Evolutionary conservation across 2,113 vertebrate species (phyloP).

Genomic region (Excalfactoria chinensis): DNA sequence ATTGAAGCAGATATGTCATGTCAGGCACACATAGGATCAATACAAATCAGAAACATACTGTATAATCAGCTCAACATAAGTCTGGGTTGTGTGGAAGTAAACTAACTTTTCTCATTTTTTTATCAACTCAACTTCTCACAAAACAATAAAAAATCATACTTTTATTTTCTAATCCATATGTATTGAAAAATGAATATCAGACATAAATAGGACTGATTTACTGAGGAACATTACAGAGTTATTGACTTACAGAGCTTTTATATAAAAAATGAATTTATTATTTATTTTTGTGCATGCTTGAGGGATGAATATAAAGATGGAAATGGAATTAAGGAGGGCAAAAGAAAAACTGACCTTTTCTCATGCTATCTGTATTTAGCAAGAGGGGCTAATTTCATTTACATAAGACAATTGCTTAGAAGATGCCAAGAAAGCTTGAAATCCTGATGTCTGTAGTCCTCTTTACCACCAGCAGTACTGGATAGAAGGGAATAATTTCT

Average conservation of each 20-base stretch:
- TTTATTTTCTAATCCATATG: background rate
- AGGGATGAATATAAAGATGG: background rate
- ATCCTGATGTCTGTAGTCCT: background rate
- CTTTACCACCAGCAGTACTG: background rate
- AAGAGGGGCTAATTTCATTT: background rate
- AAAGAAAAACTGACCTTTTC: background rate
- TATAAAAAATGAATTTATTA: background rate
- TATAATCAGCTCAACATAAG: background rate
- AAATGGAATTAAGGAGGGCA: background rate
- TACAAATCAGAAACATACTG: background rate
- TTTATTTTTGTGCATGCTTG: background rate
- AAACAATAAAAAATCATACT: background rate
- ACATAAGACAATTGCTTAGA: background rate
- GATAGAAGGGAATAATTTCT: background rate
- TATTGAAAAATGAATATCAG: background rate
- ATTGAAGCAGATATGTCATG: background rate
- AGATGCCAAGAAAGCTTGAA: background rate
- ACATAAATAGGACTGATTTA: background rate
- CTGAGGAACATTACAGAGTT: background rate
- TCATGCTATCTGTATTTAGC: background rate
- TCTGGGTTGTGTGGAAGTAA: background rate
- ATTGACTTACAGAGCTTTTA: background rate
- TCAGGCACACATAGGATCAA: background rate
- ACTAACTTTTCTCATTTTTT: background rate
- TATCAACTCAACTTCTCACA: background rate